These are phyloP conservation scores for Cetonia aurata DNA, from an alignment of 2,888 invertebrate species.

Conservation along the genomic window DNA sequence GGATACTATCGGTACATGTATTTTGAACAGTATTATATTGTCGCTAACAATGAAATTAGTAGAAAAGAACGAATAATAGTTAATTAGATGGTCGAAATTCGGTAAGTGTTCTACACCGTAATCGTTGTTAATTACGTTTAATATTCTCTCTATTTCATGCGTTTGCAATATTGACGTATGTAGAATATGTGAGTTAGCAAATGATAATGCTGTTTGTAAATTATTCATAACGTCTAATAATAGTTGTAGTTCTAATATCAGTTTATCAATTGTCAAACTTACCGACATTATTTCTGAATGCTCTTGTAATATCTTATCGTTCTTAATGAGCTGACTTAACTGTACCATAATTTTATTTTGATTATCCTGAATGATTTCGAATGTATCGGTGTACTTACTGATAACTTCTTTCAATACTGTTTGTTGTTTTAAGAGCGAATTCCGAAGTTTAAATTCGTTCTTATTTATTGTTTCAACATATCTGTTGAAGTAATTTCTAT, in stretches of 20 bases:
- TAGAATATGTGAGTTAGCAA: constrained; percentile 14
- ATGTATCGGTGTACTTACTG: constrained; percentile 9
- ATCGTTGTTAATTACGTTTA: constrained; percentile 20
- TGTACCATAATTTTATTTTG: constrained; percentile 22
- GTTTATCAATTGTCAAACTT: constrained; percentile 23
- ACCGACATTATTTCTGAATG: constrained; percentile 15
- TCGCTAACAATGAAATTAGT: constrained; percentile 1
- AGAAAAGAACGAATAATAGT: constrained; percentile 30
- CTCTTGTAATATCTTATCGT: constrained; percentile 14
- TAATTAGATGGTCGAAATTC: constrained; percentile 1
- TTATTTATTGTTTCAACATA: constrained; percentile 13
- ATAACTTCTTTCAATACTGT: constrained; percentile 27
- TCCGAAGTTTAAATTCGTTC: constrained; percentile 1
- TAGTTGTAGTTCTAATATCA: constrained; percentile 23
- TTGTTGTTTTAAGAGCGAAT: constrained; percentile 6
- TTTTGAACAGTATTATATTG: constrained; percentile 31
- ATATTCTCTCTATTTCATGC: constrained; percentile 9
- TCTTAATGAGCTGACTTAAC: constrained; percentile 16
- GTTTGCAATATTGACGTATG: constrained; percentile 34
- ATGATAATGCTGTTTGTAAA: constrained; percentile 30
- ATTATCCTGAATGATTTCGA: constrained; percentile 24
- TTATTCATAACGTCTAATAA: constrained; percentile 19
- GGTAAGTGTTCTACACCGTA: background rate
- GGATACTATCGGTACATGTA: constrained; percentile 36
- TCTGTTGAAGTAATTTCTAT: constrained; percentile 15